Evolutionary conservation across 2,888 invertebrate species (phyloP).

Genomic region (Unio delphinus): DNA sequence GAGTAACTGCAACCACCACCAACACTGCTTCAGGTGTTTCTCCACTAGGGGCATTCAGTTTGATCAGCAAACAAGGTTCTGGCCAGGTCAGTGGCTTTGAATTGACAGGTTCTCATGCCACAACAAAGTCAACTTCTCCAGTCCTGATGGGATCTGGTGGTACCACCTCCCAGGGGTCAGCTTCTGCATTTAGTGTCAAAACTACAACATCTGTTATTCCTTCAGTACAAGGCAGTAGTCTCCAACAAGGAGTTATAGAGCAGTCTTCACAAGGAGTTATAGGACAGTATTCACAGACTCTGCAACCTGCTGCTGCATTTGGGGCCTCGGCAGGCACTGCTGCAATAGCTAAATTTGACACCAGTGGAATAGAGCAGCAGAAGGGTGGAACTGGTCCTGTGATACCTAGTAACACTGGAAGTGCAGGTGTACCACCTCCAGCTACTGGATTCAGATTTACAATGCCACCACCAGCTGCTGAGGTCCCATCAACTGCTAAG

Average conservation of each 20-base stretch:
- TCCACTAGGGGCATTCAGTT: too few relatives aligned
- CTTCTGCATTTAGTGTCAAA: neutral
- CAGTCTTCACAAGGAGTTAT: too few relatives aligned
- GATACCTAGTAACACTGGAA: neutral
- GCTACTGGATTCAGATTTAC: slow-evolving; percentile 1
- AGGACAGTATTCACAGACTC: neutral
- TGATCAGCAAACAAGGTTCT: too few relatives aligned
- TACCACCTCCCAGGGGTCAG: neutral
- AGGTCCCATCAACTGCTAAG: slow-evolving; percentile 1
- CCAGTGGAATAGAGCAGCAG: too few relatives aligned
- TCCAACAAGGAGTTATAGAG: too few relatives aligned
- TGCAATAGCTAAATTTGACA: neutral
- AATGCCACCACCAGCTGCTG: neutral
- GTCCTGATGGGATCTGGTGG: neutral
- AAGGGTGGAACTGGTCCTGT: neutral
- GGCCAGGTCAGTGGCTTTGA: too few relatives aligned
- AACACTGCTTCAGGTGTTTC: too few relatives aligned
- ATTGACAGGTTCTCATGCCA: too few relatives aligned
- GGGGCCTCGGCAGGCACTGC: slow-evolving; percentile 1
- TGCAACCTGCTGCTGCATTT: neutral
- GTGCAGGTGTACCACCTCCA: neutral
- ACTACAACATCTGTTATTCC: slow-evolving; percentile 1
- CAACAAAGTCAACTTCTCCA: neutral
- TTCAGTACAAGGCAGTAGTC: neutral
- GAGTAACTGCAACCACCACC: too few relatives aligned